These are phyloP conservation scores for Leuciscus idus DNA, from an alignment of 2,113 vertebrate genomes.

Conservation along the genomic window DNA sequence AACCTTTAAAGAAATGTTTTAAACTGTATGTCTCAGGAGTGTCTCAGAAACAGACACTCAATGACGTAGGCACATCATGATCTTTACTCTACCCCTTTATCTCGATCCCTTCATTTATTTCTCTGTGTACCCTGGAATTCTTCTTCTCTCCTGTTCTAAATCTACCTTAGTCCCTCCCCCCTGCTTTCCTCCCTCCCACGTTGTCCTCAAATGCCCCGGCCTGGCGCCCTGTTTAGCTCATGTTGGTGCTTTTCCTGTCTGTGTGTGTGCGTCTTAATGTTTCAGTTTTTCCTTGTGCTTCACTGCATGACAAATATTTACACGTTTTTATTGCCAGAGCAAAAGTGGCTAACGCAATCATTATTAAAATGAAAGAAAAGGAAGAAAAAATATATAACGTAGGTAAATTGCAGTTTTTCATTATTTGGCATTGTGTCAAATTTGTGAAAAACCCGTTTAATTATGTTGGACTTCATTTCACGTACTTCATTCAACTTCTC, in stretches of 20 bases:
- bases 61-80: neutral
- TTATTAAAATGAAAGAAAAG: neutral
- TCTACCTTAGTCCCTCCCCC: slow-evolving; percentile 21
- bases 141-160: slow-evolving; percentile 22
- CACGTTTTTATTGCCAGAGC: slow-evolving; percentile 1
- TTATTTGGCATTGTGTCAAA: neutral
- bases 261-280: slow-evolving; percentile 1
- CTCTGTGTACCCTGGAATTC: slow-evolving; percentile 13
- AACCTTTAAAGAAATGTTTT: neutral
- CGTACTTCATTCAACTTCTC: neutral
- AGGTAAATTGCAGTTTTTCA: neutral
- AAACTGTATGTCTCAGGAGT: neutral
- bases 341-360: neutral
- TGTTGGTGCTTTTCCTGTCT: slow-evolving; percentile 36
- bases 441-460: neutral
- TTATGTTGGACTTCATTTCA: slow-evolving; percentile 3
- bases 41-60: neutral
- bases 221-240: slow-evolving; percentile 32
- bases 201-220: slow-evolving; percentile 39
- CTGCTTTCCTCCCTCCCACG: neutral
- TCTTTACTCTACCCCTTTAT: neutral
- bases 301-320: neutral
- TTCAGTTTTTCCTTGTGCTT: neutral
- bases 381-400: neutral
- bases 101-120: slow-evolving; percentile 28